A percentile compares a stretch with the other conserved stretches of the same genome.
Conservation (phyloP, 53 echinoderm and acorn worm species). For the Holothuria leucospilota region DNA sequence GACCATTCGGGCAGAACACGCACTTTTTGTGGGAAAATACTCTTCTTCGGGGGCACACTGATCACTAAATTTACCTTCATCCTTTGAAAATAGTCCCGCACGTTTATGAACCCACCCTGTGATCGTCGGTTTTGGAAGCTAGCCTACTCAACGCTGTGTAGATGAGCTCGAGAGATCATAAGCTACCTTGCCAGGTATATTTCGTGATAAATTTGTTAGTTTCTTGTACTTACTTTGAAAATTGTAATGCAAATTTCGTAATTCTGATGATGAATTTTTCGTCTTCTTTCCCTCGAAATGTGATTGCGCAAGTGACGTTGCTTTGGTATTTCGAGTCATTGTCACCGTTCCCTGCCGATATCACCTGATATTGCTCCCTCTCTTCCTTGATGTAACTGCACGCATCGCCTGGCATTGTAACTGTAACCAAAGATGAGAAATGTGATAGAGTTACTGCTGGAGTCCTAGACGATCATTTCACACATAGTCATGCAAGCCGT, state of each 20-base stretch:
- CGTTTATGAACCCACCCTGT: too few relatives aligned
- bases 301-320: constrained; percentile 60
- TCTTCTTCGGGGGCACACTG: too few relatives aligned
- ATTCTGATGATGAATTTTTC: constrained; percentile 64
- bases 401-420: constrained; percentile 67
- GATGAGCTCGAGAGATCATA: too few relatives aligned
- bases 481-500: too few relatives aligned
- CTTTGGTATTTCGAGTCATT: constrained; percentile 22
- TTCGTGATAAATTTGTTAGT: too few relatives aligned
- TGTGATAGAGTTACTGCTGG: neutral
- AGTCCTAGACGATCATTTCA: neutral
- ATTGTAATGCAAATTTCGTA: constrained; percentile 60
- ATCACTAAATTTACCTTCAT: too few relatives aligned
- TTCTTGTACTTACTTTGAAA: constrained; percentile 29
- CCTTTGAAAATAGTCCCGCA: too few relatives aligned
- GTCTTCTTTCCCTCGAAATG: constrained; percentile 48
- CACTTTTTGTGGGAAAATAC: too few relatives aligned
- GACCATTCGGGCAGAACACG: too few relatives aligned
- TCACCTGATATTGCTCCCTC: constrained; percentile 63
- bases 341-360: neutral
- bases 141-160: too few relatives aligned
- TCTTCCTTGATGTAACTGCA: constrained; percentile 60
- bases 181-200: too few relatives aligned
- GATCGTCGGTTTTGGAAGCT: too few relatives aligned
- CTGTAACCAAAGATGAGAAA: constrained; percentile 27